Evolutionary conservation across 1,140 invertebrate genomes (phyloP).

Genomic region (Muscidifurax raptorellus): DNA sequence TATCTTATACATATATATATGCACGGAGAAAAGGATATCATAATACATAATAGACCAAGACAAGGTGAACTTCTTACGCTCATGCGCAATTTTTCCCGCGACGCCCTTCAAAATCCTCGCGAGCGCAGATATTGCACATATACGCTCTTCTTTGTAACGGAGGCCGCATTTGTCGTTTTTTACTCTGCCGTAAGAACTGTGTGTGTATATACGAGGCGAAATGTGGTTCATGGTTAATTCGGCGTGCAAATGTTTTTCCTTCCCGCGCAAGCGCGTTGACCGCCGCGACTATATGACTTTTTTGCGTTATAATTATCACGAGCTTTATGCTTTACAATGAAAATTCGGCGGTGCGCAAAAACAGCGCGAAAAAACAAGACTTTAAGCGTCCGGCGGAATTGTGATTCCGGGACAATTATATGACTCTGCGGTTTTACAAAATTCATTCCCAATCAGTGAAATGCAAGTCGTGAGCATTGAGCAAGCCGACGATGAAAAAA

Average conservation of each 20-base stretch:
- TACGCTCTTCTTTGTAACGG: neutral
- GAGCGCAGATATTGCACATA: no score
- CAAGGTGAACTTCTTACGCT: neutral
- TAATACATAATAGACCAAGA: neutral
- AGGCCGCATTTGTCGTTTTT: neutral
- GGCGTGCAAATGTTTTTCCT: neutral
- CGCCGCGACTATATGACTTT: no score
- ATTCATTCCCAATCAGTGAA: neutral
- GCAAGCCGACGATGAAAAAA: no score
- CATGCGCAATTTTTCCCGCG: neutral
- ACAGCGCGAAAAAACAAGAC: neutral
- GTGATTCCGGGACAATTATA: neutral
- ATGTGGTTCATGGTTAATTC: slow-evolving; percentile 6
- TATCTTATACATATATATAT: no score
- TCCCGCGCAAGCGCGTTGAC: no score
- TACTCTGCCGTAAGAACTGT: neutral
- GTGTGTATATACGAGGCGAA: neutral
- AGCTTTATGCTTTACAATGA: neutral
- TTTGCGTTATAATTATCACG: no score
- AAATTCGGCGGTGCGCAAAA: no score
- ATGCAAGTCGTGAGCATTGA: no score
- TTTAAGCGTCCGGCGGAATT: neutral
- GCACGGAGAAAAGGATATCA: no score
- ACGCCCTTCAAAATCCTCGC: neutral
- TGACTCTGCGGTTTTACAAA: neutral